These are phyloP conservation scores for Cranoglanis bouderius DNA, from an alignment of 2,113 vertebrate genomes.

Conservation along the genomic window DNA sequence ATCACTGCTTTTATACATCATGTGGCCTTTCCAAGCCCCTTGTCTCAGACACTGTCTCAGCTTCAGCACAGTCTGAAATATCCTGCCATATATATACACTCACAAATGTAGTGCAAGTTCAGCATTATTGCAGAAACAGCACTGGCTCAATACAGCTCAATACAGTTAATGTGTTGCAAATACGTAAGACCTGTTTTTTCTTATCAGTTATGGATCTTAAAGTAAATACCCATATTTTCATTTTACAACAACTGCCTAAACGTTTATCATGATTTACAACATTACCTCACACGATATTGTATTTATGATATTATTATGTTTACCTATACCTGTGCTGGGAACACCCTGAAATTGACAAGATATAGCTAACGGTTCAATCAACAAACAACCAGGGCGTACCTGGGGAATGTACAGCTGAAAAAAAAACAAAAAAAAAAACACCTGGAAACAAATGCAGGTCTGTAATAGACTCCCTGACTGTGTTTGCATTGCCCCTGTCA, in stretches of 20 bases:
- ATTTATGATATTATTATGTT: neutral
- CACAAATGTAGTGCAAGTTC: neutral
- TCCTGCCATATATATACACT: neutral
- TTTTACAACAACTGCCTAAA: neutral
- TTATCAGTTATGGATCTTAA: neutral
- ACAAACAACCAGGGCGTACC: neutral
- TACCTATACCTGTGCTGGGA: neutral
- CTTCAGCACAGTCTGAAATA: neutral
- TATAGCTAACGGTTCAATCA: neutral
- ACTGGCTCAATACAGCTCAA: neutral
- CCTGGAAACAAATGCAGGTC: neutral
- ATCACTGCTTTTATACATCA: slow-evolving; percentile 8
- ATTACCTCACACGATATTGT: neutral
- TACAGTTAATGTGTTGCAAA: neutral
- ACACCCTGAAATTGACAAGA: neutral
- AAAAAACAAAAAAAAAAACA: neutral
- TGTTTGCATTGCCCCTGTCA: neutral
- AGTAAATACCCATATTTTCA: neutral
- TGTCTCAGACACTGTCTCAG: neutral
- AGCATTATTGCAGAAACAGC: neutral
- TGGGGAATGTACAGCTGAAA: neutral
- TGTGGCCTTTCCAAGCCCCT: no score
- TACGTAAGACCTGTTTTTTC: neutral
- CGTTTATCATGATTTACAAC: neutral
- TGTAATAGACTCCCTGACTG: neutral